Evolutionary conservation across 2,113 vertebrate species (phyloP).

Genomic region (Machaerirhynchus nigripectus): DNA sequence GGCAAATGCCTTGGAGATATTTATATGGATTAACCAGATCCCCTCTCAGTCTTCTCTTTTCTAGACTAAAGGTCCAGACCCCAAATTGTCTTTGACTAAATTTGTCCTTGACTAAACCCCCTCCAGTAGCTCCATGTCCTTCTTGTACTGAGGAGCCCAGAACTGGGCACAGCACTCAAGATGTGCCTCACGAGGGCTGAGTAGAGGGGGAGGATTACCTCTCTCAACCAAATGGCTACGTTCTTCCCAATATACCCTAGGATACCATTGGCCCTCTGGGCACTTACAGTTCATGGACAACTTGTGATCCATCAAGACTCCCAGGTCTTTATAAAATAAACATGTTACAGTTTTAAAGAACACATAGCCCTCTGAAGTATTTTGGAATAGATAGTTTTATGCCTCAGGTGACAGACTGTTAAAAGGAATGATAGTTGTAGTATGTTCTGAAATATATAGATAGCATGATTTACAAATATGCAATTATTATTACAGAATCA

Average conservation of each 20-base stretch:
- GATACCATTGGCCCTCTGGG: background rate
- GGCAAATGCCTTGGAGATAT: background rate
- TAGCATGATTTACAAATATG: background rate
- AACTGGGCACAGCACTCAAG: background rate
- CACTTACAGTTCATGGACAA: background rate
- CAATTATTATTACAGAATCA: background rate
- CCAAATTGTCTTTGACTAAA: no score
- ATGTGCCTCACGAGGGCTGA: accelerated
- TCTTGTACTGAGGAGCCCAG: no score
- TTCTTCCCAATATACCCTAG: background rate
- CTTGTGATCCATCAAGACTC: background rate
- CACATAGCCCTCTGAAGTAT: background rate
- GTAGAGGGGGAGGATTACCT: background rate
- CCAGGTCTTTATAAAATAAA: background rate
- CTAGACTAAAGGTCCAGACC: background rate
- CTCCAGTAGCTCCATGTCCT: background rate
- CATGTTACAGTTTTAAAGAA: background rate
- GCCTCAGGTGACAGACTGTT: background rate
- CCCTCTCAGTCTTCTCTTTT: background rate
- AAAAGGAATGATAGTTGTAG: background rate
- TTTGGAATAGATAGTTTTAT: background rate
- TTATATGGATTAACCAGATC: no score
- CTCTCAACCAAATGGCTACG: background rate
- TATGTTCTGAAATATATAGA: background rate
- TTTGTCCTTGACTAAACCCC: no score